Evolutionary conservation across 1,140 invertebrate genomes (phyloP).

Genomic region (Bradysia coprophila): DNA sequence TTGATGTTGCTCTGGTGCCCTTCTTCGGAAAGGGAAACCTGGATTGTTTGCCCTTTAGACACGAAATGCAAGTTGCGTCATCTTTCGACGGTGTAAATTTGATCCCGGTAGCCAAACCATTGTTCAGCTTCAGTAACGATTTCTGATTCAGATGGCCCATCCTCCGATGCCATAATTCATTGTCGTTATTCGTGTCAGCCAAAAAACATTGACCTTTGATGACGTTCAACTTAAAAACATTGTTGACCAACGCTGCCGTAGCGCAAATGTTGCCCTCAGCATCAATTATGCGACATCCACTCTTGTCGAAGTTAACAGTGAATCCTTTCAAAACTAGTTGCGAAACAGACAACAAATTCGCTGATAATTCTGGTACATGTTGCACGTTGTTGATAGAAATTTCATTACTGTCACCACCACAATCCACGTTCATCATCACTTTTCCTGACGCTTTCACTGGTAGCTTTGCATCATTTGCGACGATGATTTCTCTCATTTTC

Average conservation of each 20-base stretch:
- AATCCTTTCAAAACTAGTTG: conserved; percentile 2
- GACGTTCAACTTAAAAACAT: too few species aligned
- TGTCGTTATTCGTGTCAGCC: too few species aligned
- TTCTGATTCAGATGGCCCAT: conserved; percentile 7
- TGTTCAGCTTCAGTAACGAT: too few species aligned
- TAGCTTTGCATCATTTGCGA: conserved; percentile 13
- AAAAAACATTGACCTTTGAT: too few species aligned
- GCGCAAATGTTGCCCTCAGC: neutral
- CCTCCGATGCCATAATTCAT: conserved; percentile 8
- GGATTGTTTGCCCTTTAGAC: too few species aligned
- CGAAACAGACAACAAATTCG: conserved; percentile 5
- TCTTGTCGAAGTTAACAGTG: conserved; percentile 1
- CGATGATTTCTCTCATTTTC: conserved; percentile 11
- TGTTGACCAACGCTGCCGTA: too few species aligned
- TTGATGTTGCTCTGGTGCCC: conserved; percentile 10
- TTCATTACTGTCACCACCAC: neutral
- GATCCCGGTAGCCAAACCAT: too few species aligned
- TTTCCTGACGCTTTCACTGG: conserved; percentile 11
- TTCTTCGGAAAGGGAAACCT: conserved; percentile 5
- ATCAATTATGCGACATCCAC: conserved; percentile 1
- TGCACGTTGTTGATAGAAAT: conserved; percentile 1
- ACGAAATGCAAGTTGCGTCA: too few species aligned
- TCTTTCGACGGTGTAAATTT: too few species aligned
- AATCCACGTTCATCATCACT: conserved; percentile 9
- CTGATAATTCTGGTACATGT: conserved; percentile 3